These are phyloP conservation scores for Copidosoma floridanum DNA, from an alignment of 1,140 invertebrate species.

Conservation along the genomic window DNA sequence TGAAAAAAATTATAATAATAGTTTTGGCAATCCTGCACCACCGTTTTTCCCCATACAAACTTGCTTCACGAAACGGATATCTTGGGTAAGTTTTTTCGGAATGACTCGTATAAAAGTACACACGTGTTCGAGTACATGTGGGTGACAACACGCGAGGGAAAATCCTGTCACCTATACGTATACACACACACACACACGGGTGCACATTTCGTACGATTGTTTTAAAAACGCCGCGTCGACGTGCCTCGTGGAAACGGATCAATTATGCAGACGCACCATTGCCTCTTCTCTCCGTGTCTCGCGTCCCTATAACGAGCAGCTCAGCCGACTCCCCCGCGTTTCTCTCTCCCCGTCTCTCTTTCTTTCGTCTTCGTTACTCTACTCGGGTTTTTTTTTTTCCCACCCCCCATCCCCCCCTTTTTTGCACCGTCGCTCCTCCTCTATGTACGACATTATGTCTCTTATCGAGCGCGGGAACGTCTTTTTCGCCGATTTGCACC, in stretches of 20 bases:
- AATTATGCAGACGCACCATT: constrained; percentile 9
- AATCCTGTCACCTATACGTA: too few relatives aligned
- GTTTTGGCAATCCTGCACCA: too few relatives aligned
- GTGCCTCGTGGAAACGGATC: constrained; percentile 5
- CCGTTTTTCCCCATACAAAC: too few relatives aligned
- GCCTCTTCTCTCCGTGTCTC: too few relatives aligned
- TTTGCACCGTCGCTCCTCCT: neutral
- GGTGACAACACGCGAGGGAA: too few relatives aligned
- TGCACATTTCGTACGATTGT: constrained; percentile 2
- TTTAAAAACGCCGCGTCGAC: neutral
- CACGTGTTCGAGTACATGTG: too few relatives aligned
- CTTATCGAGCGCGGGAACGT: neutral
- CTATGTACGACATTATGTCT: neutral
- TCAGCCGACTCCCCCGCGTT: neutral
- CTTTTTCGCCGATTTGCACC: neutral
- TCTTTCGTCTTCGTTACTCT: neutral
- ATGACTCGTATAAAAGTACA: too few relatives aligned
- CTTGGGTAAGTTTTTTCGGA: too few relatives aligned
- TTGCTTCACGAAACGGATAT: too few relatives aligned
- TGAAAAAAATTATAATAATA: too few relatives aligned
- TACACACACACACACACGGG: neutral
- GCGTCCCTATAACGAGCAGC: neutral
- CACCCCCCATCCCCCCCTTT: neutral
- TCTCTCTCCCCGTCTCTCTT: neutral
- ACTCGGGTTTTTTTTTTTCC: constrained; percentile 5